Percentiles rank a stretch among this genome's conserved stretches.
These are phyloP conservation scores for Willisornis vidua DNA, from an alignment of 2,113 vertebrate species.

Conservation along the genomic window DNA sequence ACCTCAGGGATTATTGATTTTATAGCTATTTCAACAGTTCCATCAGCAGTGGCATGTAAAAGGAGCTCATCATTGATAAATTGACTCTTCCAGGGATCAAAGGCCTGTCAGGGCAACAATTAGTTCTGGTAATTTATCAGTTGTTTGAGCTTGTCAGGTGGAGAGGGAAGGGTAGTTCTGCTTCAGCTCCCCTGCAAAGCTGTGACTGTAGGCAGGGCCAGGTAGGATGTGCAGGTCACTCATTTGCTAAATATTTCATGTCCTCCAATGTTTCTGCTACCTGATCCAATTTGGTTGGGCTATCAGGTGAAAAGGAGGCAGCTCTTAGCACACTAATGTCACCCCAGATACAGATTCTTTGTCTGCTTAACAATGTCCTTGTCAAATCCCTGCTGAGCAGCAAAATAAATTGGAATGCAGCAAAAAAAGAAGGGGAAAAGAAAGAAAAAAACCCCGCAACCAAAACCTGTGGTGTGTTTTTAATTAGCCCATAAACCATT, in stretches of 20 bases:
- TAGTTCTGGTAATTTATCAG: slow-evolving; percentile 44
- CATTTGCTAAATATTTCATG: neutral
- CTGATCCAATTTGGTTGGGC: neutral
- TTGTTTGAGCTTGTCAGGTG: slow-evolving; percentile 37
- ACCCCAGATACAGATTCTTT: neutral
- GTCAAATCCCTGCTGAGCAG: neutral
- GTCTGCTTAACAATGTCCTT: neutral
- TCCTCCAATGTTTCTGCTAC: neutral
- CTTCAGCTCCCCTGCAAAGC: slow-evolving; percentile 19
- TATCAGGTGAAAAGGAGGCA: neutral
- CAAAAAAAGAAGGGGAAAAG: neutral
- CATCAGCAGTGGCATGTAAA: neutral
- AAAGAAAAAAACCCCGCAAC: neutral
- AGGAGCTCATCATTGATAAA: slow-evolving; percentile 24
- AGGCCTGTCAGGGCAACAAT: neutral
- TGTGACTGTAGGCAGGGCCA: neutral
- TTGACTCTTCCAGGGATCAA: slow-evolving; percentile 34
- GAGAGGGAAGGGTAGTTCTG: slow-evolving; percentile 46
- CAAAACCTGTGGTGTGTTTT: neutral
- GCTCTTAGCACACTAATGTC: neutral
- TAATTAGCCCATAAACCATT: neutral
- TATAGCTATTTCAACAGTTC: neutral
- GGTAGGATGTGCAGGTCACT: neutral
- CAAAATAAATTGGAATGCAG: neutral
- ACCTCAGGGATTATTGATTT: neutral